Evolutionary conservation across 2,797 vertebrate genomes (phyloP), one percentile per base, ranked within the genome.

Genomic region (Channa striata): DNA sequence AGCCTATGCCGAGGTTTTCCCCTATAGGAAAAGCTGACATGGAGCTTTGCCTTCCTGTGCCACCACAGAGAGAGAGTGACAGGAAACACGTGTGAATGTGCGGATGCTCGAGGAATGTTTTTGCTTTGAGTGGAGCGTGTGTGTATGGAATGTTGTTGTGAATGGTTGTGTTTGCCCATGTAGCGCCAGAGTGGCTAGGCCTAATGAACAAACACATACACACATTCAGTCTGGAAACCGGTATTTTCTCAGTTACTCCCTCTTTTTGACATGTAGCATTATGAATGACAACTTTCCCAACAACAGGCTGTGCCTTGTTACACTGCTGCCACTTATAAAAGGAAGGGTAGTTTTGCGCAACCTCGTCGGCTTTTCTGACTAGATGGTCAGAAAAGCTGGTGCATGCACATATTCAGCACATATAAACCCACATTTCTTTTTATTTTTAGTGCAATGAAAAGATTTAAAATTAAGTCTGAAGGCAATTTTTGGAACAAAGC

Each of bases 41-140:
- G 74, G 84, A 87, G 81, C 87, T 92, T 90, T 90, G 82, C 65
- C 78, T 92, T 93, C 90, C 90, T 90, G 90, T 83, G 85, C 84
- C 50, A 72, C 78, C 86, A 71, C 81, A 77, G 65, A 83, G 74
- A 71, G 87, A 67, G 80, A 49, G 83, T 77, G 81, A 89, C 90
- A 93, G 91, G 91, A 93, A 91, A 90, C 89, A 89, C 86, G 83
- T 89, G 91, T 93, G 90, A 93, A 92, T 94, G 91, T 84, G 90
- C 90, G 91, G 91, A 93, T 91, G 89, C 91, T 75, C 57, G 19
- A 81, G 86, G 92, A 91, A 92, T 93, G 92, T 90, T 92, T 90
- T 88, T 19, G 61, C 80, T 87, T 64, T 1, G 72, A 83, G 76
- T 12, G 53, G 64, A 46, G 74, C 17, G 76, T 72, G 69, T 72